Percentiles rank a stretch among this genome's conserved stretches.
Conservation (phyloP, 2,113 vertebrate genomes). For the Hemibagrus wyckioides region DNA sequence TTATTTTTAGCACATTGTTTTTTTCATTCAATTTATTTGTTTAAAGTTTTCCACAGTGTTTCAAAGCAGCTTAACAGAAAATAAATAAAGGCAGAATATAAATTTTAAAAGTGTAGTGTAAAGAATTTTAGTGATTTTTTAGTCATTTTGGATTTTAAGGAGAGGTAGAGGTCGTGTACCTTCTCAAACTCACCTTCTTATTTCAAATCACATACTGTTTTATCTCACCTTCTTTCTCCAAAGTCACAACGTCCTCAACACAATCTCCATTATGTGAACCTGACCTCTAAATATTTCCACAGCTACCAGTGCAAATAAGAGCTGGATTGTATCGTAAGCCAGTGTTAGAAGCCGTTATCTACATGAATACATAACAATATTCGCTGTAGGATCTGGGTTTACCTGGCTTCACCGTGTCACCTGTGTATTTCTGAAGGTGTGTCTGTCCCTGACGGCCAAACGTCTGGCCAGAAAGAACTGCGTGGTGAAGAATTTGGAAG, state of each 20-base stretch:
- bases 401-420: not conserved
- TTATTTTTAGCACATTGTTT: not conserved
- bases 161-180: not conserved
- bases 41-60: too few relatives aligned
- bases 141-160: too few relatives aligned
- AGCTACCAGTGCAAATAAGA: not conserved
- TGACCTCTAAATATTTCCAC: not conserved
- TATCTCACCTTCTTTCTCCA: not conserved
- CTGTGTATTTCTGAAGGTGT: constrained; percentile 73
- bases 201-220: not conserved
- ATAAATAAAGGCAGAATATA: too few relatives aligned
- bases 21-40: not conserved
- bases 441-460: constrained; percentile 89
- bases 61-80: too few relatives aligned
- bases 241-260: not conserved
- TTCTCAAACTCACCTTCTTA: not conserved
- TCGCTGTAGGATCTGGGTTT: too few relatives aligned
- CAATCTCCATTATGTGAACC: not conserved
- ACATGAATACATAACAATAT: not conserved
- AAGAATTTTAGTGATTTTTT: too few relatives aligned
- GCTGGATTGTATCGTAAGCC: not conserved
- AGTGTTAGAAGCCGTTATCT: not conserved
- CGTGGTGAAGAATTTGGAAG: constrained; percentile 89
- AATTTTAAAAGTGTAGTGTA: too few relatives aligned
- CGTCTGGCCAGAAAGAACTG: constrained; percentile 91